These are phyloP conservation scores for Notarius lentiginosus DNA, from an alignment of 2,113 vertebrate species.

Conservation along the genomic window DNA sequence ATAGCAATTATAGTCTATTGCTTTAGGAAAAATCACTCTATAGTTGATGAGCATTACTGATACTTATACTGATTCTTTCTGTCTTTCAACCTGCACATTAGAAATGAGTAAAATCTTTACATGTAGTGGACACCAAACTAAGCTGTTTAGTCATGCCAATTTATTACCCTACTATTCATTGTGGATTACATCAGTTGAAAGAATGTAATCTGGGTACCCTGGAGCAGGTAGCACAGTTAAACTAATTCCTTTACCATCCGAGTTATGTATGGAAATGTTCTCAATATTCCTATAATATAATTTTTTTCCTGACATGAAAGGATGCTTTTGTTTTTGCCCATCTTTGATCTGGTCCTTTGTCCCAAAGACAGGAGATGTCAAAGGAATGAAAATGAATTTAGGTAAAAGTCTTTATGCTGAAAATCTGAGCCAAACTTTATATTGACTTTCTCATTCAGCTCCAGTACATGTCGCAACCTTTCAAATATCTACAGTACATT, in stretches of 20 bases:
- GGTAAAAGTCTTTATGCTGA: slow-evolving; percentile 58
- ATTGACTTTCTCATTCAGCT: slow-evolving; percentile 1
- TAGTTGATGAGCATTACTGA: neutral
- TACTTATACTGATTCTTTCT: neutral
- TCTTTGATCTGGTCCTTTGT: slow-evolving; percentile 57
- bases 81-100: neutral
- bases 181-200: slow-evolving; percentile 16
- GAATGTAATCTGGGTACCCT: slow-evolving; percentile 58
- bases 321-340: slow-evolving; percentile 67
- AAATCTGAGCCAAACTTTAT: neutral
- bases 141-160: slow-evolving; percentile 47
- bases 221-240: slow-evolving; percentile 61
- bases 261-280: slow-evolving; percentile 66
- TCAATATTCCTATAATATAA: slow-evolving; percentile 58
- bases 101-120: slow-evolving; percentile 52
- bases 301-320: slow-evolving; percentile 50
- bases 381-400: slow-evolving; percentile 29
- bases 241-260: slow-evolving; percentile 68
- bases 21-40: neutral
- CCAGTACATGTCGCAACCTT: slow-evolving; percentile 9
- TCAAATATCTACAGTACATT: slow-evolving; percentile 13
- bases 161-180: neutral
- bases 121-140: slow-evolving; percentile 48
- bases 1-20: neutral
- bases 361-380: slow-evolving; percentile 52